Base-by-base conservation (phyloP, 2,113 vertebrate species). In the Motacilla tschutschensis region DNA sequence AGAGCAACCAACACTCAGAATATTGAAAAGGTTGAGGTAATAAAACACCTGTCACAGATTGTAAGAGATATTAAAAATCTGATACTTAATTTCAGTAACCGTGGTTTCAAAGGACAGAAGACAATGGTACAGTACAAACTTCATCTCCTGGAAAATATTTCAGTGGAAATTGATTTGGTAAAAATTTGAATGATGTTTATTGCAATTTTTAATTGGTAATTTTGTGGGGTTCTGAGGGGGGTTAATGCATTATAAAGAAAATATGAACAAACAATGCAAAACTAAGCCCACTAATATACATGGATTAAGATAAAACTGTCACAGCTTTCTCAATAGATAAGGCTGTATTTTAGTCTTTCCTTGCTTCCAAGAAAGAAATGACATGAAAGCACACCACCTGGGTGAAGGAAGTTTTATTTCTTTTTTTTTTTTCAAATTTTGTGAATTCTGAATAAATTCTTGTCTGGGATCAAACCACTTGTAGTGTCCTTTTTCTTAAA, bases 31-130 rank as follows among this genome's bases (percentile, higher is more conserved):
- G 58, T 78, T 95, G 92, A 95, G 76, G 83, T 66, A 93, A 88
- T 95, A 95, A 97, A 95, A 66, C 19, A 89, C n/a, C 55, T 96
- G 88, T 91, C 66, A 88, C 10, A 79, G 66, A 82, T 15, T 92
- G 62, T 76, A 73, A 69, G 59, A 90, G 40, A 88, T 79, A 89
- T 93, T 94, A 93, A 78, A 44, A 81, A 88, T 93, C 80, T 87
- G 43, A 89, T 95, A 87, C 67, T 79, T 94, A 81, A 91, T 95
- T 88, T 85, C 62, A 87, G n/a, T 59, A 26, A 20, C 19, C 2
- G 6, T 84, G 53, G 38, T 84, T 94, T 79, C 26, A 73, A 43
- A 93, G 33, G 12, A 50, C 79, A 90, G 36, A 90, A n/a, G 51
- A 87, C 76, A 93, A 78, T 50, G 29, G 12, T 25, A 57, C 18